Conservation (phyloP, 2,888 invertebrate species). For the Falcaria lacertinaria region DNA sequence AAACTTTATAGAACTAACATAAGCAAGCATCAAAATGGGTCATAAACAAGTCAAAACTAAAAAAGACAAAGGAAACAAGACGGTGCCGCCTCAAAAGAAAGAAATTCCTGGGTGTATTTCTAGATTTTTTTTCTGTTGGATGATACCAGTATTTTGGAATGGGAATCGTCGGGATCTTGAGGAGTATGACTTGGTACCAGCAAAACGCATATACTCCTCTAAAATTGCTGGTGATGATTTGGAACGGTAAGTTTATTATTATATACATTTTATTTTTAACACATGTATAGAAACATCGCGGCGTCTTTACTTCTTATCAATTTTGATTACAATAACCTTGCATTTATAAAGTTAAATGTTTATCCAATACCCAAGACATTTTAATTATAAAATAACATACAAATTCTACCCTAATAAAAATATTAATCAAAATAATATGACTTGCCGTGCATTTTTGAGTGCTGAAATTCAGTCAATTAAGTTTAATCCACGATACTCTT, state of each 20-base stretch:
- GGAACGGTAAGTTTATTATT: slow-evolving; percentile 74
- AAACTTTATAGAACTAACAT: neutral
- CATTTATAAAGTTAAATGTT: too few relatives aligned
- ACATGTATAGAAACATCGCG: too few relatives aligned
- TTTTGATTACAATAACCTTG: too few relatives aligned
- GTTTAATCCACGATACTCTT: too few relatives aligned
- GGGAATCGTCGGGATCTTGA: slow-evolving; percentile 87
- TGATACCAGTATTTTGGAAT: slow-evolving; percentile 86
- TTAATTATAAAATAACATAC: too few relatives aligned
- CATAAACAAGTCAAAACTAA: slow-evolving; percentile 17
- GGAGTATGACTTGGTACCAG: slow-evolving; percentile 86
- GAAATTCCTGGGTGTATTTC: slow-evolving; percentile 72
- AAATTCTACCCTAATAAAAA: too few relatives aligned
- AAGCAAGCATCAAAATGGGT: slow-evolving; percentile 23
- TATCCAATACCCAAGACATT: too few relatives aligned
- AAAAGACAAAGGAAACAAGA: slow-evolving; percentile 21
- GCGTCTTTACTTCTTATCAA: too few relatives aligned
- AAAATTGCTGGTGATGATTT: slow-evolving; percentile 82
- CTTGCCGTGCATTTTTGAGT: too few relatives aligned
- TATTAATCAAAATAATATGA: too few relatives aligned
- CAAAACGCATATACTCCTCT: slow-evolving; percentile 84
- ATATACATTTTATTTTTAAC: too few relatives aligned
- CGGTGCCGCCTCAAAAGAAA: slow-evolving; percentile 30
- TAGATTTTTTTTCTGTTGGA: slow-evolving; percentile 85
- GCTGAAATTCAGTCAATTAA: too few relatives aligned